Evolutionary conservation across 1,140 invertebrate species (phyloP).

Genomic region (Trypoxylus dichotomus): DNA sequence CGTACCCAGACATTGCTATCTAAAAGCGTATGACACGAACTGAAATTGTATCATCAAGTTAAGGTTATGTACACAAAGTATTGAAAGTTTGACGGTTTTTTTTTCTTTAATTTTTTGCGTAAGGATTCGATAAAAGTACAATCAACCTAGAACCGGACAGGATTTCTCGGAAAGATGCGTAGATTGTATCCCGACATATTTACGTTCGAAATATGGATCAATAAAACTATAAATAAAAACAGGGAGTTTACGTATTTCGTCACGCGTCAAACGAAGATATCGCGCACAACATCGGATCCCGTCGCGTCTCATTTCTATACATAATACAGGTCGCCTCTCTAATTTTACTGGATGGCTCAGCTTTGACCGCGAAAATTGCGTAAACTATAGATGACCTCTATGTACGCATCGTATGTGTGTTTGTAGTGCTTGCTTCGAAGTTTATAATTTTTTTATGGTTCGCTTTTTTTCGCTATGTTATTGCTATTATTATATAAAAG

Average conservation of each 20-base stretch:
- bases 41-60: too few species aligned
- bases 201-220: not conserved
- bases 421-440: not conserved
- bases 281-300: not conserved
- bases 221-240: not conserved
- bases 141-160: not conserved
- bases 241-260: not conserved
- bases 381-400: not conserved
- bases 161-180: not conserved
- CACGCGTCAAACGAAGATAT: not conserved
- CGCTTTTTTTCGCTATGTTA: not conserved
- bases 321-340: not conserved
- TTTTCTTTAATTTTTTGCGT: too few species aligned
- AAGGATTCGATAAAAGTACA: not conserved
- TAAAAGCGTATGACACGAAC: too few species aligned
- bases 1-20: too few species aligned
- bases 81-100: not conserved
- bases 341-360: not conserved
- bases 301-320: not conserved
- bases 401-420: not conserved
- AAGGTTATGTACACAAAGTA: not conserved
- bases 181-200: not conserved
- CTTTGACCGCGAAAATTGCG: not conserved
- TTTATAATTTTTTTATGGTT: not conserved
- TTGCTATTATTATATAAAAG: constrained; percentile 1